Evolutionary conservation across 2,113 vertebrate species (phyloP), one percentile per base, ranked within the genome.

Genomic region (Serilophus lunatus): DNA sequence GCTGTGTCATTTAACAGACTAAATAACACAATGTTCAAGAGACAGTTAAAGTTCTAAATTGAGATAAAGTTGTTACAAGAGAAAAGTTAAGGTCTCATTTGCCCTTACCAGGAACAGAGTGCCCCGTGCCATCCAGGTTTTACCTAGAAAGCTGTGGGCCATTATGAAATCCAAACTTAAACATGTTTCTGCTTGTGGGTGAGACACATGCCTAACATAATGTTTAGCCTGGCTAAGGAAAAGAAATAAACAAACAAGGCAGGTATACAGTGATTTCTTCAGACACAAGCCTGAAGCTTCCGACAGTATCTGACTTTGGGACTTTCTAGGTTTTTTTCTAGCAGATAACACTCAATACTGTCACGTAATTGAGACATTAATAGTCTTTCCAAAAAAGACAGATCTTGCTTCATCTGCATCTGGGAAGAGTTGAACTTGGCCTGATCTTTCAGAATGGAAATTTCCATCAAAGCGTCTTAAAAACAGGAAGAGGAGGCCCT

Each of bases 381-480:
- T 61, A 53, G 31, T 29, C 83, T 72, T 88, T 80, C 65, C 78
- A 44, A 82, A 86, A 86, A 16, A 86, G 26, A 36, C 10, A 63
- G 29, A 61, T 85, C 38, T 66, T 85, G 59, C 69, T 70, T 92
- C 54, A n/a, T 75, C 56, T 87, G 51, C 78, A 82, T 42, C 35
- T 2, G 1, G 59, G 35, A 77, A 71, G 51, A 76, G 14, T 61
- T 63, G 63, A 59, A 28, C 35, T 91, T 78, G 44, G 31, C 22
- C 53, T 89, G 83, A 40, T 81, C n/a, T 86, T 85, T 79, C 88
- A 79, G 74, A 81, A 76, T 1, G 85, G 94, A 88, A 96, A 95
- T 96, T 95, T 94, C 95, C 90, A 88, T 13, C 82, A 50, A 29
- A 87, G 76, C 23, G 86, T 72, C 64, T 77, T 60, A 63, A 80